Base-by-base conservation (phyloP, 2,797 vertebrate species). In the Hoplostethus mediterraneus region DNA sequence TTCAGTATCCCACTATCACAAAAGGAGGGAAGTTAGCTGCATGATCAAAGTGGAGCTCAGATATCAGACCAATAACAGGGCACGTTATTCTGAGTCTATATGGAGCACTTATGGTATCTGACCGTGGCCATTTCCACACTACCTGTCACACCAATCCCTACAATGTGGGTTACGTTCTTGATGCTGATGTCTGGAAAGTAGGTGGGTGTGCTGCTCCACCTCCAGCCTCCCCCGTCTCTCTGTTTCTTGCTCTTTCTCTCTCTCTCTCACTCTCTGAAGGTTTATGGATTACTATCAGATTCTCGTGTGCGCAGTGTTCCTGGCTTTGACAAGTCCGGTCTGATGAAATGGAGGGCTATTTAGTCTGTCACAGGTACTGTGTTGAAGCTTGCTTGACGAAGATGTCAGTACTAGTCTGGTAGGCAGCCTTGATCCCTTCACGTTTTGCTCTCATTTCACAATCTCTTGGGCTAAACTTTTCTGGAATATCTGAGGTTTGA, bases 321-420 rank as follows among this genome's bases (percentile, higher is more conserved):
- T 64, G 73, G 73, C 70, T 86, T 70, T 92, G 89, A 93, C 89
- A 88, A 82, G 73, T 70, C 57, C 17, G 81, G 62, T 73, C 63
- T 85, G 88, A 90, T 82, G 77, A 82, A 91, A 90, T 89, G 76
- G 81, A 79, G 86, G 89, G 87, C 64, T 78, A 87, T 88, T 84
- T 84, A 83, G 80, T 87, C 73, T 86, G 88, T 92, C 90, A 83
- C 80, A 86, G 90, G 87, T 78, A 68, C 84, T 69, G 67, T 56
- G 74, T 78, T 42, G 62, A 81, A 62, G 67, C 72, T 78, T 31
- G 45, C 80, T 84, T 82, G 82, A 87, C 75, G 86, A 70, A 70
- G 64, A 83, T 55, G 67, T 85, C 81, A 82, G 69, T 7, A 59
- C 71, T 76, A 69, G 79, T 62, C 75, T 68, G 49, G 55, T 57